These are phyloP conservation scores for Drosophila pachea DNA, from an alignment of 1,140 invertebrate species.

Conservation along the genomic window DNA sequence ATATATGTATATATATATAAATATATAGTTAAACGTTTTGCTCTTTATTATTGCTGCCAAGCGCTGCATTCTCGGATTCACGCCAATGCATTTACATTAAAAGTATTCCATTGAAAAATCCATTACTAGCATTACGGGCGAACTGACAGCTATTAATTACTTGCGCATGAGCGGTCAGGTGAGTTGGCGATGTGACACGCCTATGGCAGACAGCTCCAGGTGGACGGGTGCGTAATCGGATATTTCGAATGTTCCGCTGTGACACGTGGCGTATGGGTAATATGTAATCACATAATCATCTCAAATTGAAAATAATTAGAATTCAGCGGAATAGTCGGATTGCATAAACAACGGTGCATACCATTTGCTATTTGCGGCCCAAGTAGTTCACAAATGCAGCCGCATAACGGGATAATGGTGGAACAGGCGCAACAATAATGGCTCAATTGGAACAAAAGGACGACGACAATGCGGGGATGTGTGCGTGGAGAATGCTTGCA, in stretches of 20 bases:
- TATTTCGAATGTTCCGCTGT: too few species aligned
- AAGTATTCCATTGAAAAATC: slow-evolving; percentile 9
- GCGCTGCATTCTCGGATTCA: too few species aligned
- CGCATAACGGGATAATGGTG: background rate
- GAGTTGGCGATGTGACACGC: background rate
- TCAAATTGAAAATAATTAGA: slow-evolving; percentile 36
- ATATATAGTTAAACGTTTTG: too few species aligned
- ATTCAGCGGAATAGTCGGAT: slow-evolving; percentile 11
- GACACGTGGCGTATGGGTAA: slow-evolving; percentile 32
- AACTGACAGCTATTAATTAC: slow-evolving; percentile 50
- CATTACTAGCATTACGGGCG: slow-evolving; percentile 3
- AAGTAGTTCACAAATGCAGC: background rate
- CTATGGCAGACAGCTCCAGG: too few species aligned
- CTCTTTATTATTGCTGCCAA: too few species aligned
- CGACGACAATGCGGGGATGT: too few species aligned
- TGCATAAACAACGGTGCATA: background rate
- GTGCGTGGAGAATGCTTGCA: too few species aligned
- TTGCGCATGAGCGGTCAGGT: slow-evolving; percentile 46
- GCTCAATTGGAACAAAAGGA: background rate
- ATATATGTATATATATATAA: too few species aligned
- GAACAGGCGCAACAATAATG: background rate
- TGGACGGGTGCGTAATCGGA: too few species aligned
- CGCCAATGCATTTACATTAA: background rate
- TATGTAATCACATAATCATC: slow-evolving; percentile 27
- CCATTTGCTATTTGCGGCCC: background rate